Evolutionary conservation across 2,113 vertebrate genomes (phyloP).

Genomic region (Pseudorectes ferrugineus): DNA sequence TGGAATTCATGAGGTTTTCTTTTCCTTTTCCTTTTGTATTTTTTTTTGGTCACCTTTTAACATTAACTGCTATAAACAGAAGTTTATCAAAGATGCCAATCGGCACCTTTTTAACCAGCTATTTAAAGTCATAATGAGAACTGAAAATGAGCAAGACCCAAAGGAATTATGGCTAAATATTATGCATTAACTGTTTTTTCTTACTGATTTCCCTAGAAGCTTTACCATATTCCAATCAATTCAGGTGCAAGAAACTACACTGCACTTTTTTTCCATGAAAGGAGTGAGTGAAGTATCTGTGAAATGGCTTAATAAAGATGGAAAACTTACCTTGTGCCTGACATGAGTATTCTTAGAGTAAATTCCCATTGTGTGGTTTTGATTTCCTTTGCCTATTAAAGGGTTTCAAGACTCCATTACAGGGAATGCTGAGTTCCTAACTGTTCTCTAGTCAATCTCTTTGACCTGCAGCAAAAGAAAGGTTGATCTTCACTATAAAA

Average conservation of each 20-base stretch:
- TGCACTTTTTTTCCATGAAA: background rate
- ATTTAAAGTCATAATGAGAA: background rate
- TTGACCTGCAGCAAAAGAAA: background rate
- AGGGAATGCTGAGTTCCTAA: background rate
- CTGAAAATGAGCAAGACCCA: background rate
- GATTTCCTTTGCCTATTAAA: background rate
- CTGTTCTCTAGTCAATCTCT: background rate
- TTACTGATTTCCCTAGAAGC: background rate
- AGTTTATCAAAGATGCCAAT: background rate
- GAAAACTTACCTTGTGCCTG: background rate
- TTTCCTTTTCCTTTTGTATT: background rate
- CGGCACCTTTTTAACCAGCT: background rate
- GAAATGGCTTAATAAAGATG: background rate
- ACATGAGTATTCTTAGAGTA: background rate
- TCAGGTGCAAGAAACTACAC: background rate
- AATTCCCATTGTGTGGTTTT: background rate
- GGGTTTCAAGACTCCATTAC: background rate
- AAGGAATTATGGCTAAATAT: background rate
- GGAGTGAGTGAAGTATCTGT: background rate
- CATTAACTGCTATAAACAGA: background rate
- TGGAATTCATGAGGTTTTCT: background rate
- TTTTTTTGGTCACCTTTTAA: background rate
- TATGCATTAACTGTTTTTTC: background rate
- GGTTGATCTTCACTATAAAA: background rate
- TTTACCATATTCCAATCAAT: background rate